These are phyloP conservation scores for Melanostoma scalare DNA, from an alignment of 2,888 invertebrate genomes.

Conservation along the genomic window DNA sequence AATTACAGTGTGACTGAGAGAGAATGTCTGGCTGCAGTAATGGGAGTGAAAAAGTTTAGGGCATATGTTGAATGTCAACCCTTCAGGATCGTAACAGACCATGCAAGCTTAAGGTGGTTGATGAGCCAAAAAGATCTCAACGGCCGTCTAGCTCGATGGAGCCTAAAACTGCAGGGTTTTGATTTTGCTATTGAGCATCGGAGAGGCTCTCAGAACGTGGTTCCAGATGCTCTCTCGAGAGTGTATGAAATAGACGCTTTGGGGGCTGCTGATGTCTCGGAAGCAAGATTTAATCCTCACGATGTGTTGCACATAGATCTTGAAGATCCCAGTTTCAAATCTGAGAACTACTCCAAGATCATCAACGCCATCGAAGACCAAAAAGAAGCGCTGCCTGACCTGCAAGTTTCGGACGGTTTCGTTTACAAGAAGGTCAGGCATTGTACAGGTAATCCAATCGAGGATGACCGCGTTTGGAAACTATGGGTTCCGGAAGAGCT, in stretches of 20 bases:
- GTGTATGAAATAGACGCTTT: background rate
- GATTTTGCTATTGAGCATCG: background rate
- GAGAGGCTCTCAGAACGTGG: background rate
- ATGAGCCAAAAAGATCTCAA: background rate
- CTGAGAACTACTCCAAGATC: no score
- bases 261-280: background rate
- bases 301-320: background rate
- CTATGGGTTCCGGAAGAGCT: slow-evolving; percentile 1
- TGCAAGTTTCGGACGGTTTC: no score
- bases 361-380: no score
- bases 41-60: background rate
- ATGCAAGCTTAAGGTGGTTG: background rate
- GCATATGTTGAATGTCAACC: background rate
- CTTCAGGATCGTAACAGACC: background rate
- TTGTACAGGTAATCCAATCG: background rate
- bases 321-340: no score
- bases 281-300: background rate
- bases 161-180: background rate
- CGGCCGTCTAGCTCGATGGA: background rate
- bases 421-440: no score
- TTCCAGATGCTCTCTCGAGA: background rate
- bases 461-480: slow-evolving; percentile 2
- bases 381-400: no score
- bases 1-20: no score
- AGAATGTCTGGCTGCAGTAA: background rate